These are phyloP conservation scores for Melopsittacus undulatus DNA, from an alignment of 2,797 vertebrate species.

Conservation along the genomic window DNA sequence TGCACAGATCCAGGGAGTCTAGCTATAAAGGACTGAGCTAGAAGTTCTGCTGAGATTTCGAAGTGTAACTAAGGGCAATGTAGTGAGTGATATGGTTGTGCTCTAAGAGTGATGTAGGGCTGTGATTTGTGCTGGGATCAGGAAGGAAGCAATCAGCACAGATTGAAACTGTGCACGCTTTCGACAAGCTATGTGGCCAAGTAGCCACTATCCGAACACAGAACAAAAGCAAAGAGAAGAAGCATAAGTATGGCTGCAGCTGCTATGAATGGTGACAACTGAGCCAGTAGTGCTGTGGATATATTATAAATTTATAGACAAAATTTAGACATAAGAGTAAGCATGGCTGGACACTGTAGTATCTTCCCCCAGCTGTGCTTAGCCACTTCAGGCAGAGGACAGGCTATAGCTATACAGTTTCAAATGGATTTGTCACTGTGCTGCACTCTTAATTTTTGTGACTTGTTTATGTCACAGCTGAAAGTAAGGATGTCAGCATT, in stretches of 20 bases:
- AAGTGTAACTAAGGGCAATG: background rate
- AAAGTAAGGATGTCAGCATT: conserved; percentile 37
- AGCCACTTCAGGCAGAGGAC: background rate
- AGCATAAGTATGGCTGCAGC: background rate
- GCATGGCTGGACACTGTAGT: background rate
- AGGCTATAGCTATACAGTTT: background rate
- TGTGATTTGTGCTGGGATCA: background rate
- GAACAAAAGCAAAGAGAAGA: background rate
- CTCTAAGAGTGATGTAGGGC: background rate
- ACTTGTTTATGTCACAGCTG: background rate
- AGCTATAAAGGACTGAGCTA: background rate
- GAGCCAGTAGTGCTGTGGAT: background rate
- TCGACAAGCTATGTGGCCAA: background rate
- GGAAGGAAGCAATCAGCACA: background rate
- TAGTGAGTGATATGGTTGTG: background rate
- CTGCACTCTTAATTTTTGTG: background rate
- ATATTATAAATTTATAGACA: background rate
- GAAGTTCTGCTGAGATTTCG: background rate
- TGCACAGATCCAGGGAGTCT: background rate
- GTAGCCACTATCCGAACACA: background rate
- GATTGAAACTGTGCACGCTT: background rate
- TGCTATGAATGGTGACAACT: background rate
- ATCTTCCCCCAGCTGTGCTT: background rate
- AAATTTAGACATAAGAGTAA: background rate
- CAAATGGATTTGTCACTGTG: background rate